Evolutionary conservation across 2,797 vertebrate genomes (phyloP).

Genomic region (Urophycis tenuis): DNA sequence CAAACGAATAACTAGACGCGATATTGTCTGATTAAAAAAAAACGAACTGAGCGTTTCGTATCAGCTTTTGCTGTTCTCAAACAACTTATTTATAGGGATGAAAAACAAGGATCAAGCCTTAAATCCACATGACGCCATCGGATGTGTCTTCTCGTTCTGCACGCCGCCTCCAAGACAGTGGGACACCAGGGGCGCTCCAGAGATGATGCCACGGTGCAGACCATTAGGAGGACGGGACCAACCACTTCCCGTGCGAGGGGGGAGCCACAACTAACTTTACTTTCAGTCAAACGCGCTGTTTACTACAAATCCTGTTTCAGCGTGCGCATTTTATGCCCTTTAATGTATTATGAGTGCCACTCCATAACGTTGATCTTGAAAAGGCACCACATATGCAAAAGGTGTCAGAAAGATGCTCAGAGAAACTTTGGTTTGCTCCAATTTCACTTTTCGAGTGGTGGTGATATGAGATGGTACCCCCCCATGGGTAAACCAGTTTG

Average conservation of each 20-base stretch:
- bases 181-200: slow-evolving; percentile 30
- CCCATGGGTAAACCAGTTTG: background rate
- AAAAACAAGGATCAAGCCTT: slow-evolving; percentile 14
- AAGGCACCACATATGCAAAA: background rate
- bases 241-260: background rate
- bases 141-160: slow-evolving; percentile 13
- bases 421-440: background rate
- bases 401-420: background rate
- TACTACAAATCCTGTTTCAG: background rate
- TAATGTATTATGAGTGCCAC: background rate
- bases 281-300: background rate
- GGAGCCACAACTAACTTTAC: background rate
- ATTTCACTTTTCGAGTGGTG: background rate
- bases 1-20: background rate
- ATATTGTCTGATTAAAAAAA: background rate
- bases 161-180: slow-evolving; percentile 3
- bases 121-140: slow-evolving; percentile 16
- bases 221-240: slow-evolving; percentile 19
- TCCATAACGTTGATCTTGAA: background rate
- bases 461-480: background rate
- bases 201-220: slow-evolving; percentile 28
- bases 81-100: slow-evolving; percentile 11
- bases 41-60: background rate
- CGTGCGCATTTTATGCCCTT: background rate
- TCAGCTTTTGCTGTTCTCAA: background rate